Percentiles rank a stretch among this genome's conserved stretches.
Evolutionary conservation across 2,797 vertebrate species (phyloP).

Genomic region (Pagetopsis macropterus): DNA sequence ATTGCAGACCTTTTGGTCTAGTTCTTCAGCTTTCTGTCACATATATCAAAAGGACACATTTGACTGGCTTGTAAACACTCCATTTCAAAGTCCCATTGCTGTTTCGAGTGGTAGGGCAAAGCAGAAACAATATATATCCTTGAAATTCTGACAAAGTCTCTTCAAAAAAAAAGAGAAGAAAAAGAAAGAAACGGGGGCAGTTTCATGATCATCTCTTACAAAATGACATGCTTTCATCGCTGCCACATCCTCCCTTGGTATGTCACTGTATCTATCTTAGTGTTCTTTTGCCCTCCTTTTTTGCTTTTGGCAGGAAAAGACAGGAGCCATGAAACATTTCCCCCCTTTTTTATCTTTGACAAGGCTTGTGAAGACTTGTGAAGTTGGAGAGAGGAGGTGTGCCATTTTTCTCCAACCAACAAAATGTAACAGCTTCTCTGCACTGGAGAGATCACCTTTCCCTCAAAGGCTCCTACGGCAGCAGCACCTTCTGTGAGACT

Average conservation of each 20-base stretch:
- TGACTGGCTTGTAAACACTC: slow-evolving; percentile 69
- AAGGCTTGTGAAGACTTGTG: slow-evolving; percentile 69
- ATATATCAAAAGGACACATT: slow-evolving; percentile 64
- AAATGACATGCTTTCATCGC: slow-evolving; percentile 77
- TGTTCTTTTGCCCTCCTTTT: slow-evolving; percentile 68
- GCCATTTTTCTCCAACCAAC: slow-evolving; percentile 70
- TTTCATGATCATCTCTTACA: slow-evolving; percentile 74
- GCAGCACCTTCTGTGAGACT: slow-evolving; percentile 60
- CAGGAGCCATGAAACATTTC: slow-evolving; percentile 78
- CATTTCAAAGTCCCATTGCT: slow-evolving; percentile 63
- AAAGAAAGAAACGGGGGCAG: slow-evolving; percentile 35
- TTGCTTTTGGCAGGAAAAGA: slow-evolving; percentile 77
- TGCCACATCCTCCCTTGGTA: slow-evolving; percentile 73
- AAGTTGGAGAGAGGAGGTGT: slow-evolving; percentile 61
- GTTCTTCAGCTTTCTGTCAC: slow-evolving; percentile 51
- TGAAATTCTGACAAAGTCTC: slow-evolving; percentile 71
- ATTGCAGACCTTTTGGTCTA: slow-evolving; percentile 49
- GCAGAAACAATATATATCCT: slow-evolving; percentile 68
- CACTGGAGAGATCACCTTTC: slow-evolving; percentile 69
- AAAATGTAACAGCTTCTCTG: slow-evolving; percentile 70
- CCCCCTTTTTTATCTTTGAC: slow-evolving; percentile 70
- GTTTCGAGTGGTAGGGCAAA: slow-evolving; percentile 48
- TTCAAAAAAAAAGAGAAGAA: slow-evolving; percentile 29
- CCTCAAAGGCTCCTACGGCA: slow-evolving; percentile 66
- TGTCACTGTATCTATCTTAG: slow-evolving; percentile 73